Evolutionary conservation across 1,140 invertebrate genomes (phyloP), one percentile per base, ranked within the genome.

Genomic region (Bombus soroeensis): DNA sequence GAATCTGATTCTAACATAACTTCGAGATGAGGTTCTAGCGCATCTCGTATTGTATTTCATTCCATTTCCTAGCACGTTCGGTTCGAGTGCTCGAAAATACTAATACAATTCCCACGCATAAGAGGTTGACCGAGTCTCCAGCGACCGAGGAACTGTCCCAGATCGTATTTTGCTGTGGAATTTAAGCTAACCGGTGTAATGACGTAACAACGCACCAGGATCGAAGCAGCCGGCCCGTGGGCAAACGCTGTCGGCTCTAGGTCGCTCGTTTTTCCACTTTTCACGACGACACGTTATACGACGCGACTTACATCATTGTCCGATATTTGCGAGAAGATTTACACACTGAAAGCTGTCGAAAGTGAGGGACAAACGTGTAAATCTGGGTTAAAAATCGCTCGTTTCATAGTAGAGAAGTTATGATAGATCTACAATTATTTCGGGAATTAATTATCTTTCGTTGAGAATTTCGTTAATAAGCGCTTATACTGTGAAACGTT

Each of bases 131-230:
- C 4, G 15, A 6, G 57, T 39, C 57, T 74, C 47, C 12, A 43
- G 41, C 39, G 25, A 73, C 25, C 22, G n/a, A 39, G 32, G 18
- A 6, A 6, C 25, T n/a, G 18, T 53, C n/a, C 41, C 32, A 28
- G 41, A 32, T 83, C 72, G 71, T 47, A 28, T 32, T 25, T 37
- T 34, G 18, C 1, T 18, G 15, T 32, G 25, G 32, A 34, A 37
- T 78, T 41, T n/a, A 32, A 78, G 37, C n/a, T 41, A 37, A 12
- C 47, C 28, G 4, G 9, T 34, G 18, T 59, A 84, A 84, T n/a
- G 39, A 80, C 83, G 34, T 41, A 78, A 85, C 41, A 62, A 64
- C 83, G 68, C 57, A 72, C 32, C 28, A 15, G 37, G 77, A 72
- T 80, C 76, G 53, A 79, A 41, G 76, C 25, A 47, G 9, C 28